phyloP scores from a whole-genome alignment of 2,113 vertebrate species.

The Hypomesus transpacificus region DNA sequence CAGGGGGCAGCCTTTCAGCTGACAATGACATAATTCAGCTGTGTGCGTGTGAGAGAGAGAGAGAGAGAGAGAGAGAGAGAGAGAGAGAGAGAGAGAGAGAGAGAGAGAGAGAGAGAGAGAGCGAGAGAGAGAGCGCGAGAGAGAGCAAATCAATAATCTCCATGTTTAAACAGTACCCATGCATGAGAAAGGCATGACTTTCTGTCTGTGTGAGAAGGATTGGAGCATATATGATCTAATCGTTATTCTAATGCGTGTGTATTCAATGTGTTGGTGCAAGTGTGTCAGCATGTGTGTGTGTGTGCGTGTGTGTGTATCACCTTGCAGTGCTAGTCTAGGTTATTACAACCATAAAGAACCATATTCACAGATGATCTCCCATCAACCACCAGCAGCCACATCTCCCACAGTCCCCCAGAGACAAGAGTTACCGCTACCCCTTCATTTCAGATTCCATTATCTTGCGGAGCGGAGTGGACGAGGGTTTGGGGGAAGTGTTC shows the following conservation, averaged over 20 bases:
- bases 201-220: too few relatives aligned
- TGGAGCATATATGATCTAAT: too few relatives aligned
- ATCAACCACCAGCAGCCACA: constrained; percentile 42
- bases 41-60: background rate
- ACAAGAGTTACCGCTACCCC: constrained; percentile 15
- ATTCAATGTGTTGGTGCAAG: background rate
- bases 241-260: too few relatives aligned
- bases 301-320: constrained; percentile 5
- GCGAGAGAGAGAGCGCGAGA: background rate
- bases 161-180: background rate
- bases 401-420: constrained; percentile 26
- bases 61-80: background rate
- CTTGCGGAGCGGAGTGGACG: background rate
- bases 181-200: background rate
- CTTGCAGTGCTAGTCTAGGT: constrained; percentile 12
- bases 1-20: background rate
- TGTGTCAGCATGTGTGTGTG: constrained; percentile 3
- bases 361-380: constrained; percentile 48
- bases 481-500: constrained; percentile 32
- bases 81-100: background rate
- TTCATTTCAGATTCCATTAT: constrained; percentile 47
- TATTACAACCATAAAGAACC: constrained; percentile 41
- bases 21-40: constrained; percentile 4
- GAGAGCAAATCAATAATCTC: background rate
- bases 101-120: background rate